phyloP scores from a whole-genome alignment of 2,888 invertebrate genomes.

The Papilio gigon region DNA sequence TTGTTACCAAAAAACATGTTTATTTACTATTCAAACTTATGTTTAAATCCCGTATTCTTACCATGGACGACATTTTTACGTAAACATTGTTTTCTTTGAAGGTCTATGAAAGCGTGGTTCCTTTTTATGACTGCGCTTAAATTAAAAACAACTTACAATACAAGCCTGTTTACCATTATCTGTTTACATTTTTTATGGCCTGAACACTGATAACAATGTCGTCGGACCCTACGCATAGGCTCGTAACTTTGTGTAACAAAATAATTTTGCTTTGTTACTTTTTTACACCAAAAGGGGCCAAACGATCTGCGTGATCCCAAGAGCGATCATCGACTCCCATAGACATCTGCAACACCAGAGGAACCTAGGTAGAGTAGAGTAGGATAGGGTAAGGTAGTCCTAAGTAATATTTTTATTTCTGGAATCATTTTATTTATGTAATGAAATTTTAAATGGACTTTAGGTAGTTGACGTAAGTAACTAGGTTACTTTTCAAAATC shows the following conservation, averaged over 20 bases:
- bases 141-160: conserved; percentile 22
- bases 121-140: conserved; percentile 25
- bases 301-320: too few species aligned
- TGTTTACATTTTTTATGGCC: conserved; percentile 17
- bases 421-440: too few species aligned
- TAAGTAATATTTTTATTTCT: too few species aligned
- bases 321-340: too few species aligned
- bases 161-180: conserved; percentile 15
- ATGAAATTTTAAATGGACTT: too few species aligned
- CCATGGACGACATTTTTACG: conserved; percentile 21
- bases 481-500: too few species aligned
- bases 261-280: background rate
- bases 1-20: conserved; percentile 20
- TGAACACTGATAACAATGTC: conserved; percentile 17
- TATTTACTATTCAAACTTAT: conserved; percentile 22
- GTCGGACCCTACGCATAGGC: background rate
- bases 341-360: too few species aligned
- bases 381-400: too few species aligned
- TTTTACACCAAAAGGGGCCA: too few species aligned
- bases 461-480: too few species aligned
- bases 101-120: conserved; percentile 18
- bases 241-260: conserved; percentile 1
- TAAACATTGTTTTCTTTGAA: conserved; percentile 30
- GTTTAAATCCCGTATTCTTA: conserved; percentile 4
- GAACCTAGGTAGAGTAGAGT: too few species aligned